Base-by-base conservation (phyloP, 2,797 vertebrate genomes). In the Enteromius mattozi region DNA sequence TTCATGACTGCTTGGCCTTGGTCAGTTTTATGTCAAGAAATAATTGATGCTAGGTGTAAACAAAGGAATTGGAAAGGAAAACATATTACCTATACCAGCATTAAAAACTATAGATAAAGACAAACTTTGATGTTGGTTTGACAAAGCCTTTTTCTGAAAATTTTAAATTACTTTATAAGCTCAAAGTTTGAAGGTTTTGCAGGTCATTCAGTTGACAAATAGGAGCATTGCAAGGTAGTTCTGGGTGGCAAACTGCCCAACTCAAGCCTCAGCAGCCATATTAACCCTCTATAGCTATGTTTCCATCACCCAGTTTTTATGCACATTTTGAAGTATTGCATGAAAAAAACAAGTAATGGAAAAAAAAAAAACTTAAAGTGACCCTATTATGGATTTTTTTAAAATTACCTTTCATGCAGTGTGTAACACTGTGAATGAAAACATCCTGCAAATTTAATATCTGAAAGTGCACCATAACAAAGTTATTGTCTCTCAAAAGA, bases 1-100 rank as follows among this genome's bases (percentile, higher is more conserved):
- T 87, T 79, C 86, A 88, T n/a, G 51, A 37, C 49, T 12, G 42
- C 49, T 80, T 65, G 33, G 54, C 65, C 49, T 74, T n/a, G 61
- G 65, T 40, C 8, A 65, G 30, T 10, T 66, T 14, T 24, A 17
- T 49, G 13, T 30, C 8, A 49, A 24, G 21, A 49, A 47, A 21
- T 65, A 63, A 65, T 12, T 74, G 19, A 65, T 19, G 63, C 35
- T 42, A 74, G 71, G 71, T 75, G 14, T 75, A 66, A 66, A 66
- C 30, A 2, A 35, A 9, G 7, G 30, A 66, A 66, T 2, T 35
- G 30, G 7, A 61, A 61, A 40, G 54, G 10, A 61, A 33, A 47
- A 33, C 4, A 45, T 42, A 30, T 27, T 16, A 33, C 10, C 40
- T 47, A 47, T 10, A 66, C 1, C 16, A 66, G 30, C 63, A 66